phyloP scores from a whole-genome alignment of 2,113 vertebrate genomes.

The Dromiciops gliroides region DNA sequence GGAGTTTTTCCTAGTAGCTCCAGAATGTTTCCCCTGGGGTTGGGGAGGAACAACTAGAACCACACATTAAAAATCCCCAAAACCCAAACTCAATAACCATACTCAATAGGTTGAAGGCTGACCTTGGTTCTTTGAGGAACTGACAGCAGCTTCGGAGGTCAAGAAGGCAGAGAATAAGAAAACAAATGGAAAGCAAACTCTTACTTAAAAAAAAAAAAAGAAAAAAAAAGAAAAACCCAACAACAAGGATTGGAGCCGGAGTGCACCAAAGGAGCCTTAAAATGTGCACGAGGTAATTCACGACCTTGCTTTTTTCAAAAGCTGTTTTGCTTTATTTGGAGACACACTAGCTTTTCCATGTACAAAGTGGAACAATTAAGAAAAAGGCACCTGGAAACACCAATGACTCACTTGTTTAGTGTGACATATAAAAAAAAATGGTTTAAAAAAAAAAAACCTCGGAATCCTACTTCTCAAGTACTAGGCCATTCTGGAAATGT shows the following conservation, averaged over 20 bases:
- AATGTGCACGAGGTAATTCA: constrained; percentile 22
- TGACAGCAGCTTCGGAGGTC: background rate
- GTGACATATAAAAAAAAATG: constrained; percentile 75
- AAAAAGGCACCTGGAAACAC: constrained; percentile 85
- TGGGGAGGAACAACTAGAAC: constrained; percentile 41
- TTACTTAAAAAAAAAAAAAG: background rate
- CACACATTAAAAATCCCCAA: background rate
- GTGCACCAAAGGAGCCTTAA: constrained; percentile 51
- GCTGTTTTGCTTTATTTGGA: constrained; percentile 66
- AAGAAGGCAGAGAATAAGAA: background rate
- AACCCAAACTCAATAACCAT: constrained; percentile 1
- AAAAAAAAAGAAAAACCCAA: too few species aligned
- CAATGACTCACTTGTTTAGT: constrained; percentile 72
- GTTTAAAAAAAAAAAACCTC: constrained; percentile 75
- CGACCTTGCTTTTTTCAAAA: constrained; percentile 60
- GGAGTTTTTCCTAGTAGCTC: constrained; percentile 21
- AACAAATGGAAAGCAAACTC: constrained; percentile 29
- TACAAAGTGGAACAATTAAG: constrained; percentile 74
- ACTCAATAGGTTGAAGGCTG: constrained; percentile 42
- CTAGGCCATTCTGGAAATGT: constrained; percentile 4
- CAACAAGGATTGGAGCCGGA: constrained; percentile 7
- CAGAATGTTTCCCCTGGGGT: constrained; percentile 38
- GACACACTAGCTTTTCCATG: constrained; percentile 50
- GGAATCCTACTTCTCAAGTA: constrained; percentile 63
- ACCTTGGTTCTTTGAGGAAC: constrained; percentile 9